Conservation (phyloP, 2,113 vertebrate genomes). For the Anarhynchus alexandrinus region DNA sequence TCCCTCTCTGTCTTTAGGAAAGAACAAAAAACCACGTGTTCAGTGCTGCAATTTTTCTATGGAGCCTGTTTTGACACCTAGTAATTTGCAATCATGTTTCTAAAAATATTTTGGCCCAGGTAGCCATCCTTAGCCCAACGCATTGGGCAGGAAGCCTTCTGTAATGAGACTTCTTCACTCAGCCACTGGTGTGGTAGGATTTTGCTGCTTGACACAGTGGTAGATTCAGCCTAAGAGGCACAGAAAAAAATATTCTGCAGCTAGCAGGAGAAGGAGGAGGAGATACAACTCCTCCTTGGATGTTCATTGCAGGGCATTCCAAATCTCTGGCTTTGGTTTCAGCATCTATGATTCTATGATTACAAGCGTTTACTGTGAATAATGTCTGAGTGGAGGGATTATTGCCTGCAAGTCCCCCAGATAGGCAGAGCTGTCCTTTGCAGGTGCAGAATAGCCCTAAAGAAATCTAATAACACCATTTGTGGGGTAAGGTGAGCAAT, state of each 20-base stretch:
- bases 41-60: background rate
- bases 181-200: background rate
- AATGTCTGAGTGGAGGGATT: background rate
- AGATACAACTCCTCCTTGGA: background rate
- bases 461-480: background rate
- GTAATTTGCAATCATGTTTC: background rate
- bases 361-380: background rate
- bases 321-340: background rate
- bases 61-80: background rate
- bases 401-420: background rate
- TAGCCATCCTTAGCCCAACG: background rate
- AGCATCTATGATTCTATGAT: background rate
- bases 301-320: background rate
- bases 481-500: background rate
- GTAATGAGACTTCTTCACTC: background rate
- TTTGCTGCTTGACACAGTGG: background rate
- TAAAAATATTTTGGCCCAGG: background rate
- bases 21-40: accelerated
- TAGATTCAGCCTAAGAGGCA: background rate
- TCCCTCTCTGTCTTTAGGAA: background rate
- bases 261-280: background rate
- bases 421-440: background rate
- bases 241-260: background rate
- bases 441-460: background rate
- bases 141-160: background rate